Percentiles rank a stretch among this genome's conserved stretches.
These are phyloP conservation scores for Temnothorax rugatulus DNA, from an alignment of 2,888 invertebrate genomes.

Conservation along the genomic window DNA sequence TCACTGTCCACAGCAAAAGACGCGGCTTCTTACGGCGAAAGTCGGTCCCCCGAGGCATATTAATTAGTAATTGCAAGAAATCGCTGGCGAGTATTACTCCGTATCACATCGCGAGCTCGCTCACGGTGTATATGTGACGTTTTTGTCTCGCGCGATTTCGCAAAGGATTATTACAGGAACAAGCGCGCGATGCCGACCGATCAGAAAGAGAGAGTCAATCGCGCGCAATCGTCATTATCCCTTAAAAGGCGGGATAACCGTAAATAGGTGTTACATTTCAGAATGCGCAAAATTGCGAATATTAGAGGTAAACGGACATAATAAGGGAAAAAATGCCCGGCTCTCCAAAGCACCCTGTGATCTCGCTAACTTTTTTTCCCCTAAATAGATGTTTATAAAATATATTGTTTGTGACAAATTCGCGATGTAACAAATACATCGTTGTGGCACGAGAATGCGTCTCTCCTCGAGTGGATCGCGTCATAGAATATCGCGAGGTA, in stretches of 20 bases:
- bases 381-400: neutral
- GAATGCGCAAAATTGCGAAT: slow-evolving; percentile 21
- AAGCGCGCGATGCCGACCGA: slow-evolving; percentile 10
- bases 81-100: slow-evolving; percentile 61
- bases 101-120: slow-evolving; percentile 56
- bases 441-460: no score
- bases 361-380: neutral
- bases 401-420: neutral
- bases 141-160: slow-evolving; percentile 50
- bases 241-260: slow-evolving; percentile 30
- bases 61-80: slow-evolving; percentile 72
- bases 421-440: neutral
- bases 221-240: slow-evolving; percentile 43
- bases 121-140: slow-evolving; percentile 7
- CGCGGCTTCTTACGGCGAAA: slow-evolving; percentile 61
- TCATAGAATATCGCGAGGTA: neutral
- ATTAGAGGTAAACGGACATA: slow-evolving; percentile 22
- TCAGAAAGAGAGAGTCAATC: slow-evolving; percentile 46
- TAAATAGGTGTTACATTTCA: slow-evolving; percentile 39
- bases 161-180: slow-evolving; percentile 36
- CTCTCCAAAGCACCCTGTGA: neutral
- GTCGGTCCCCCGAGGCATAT: slow-evolving; percentile 70
- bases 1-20: slow-evolving; percentile 30
- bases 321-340: neutral
- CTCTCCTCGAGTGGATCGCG: neutral